Base-by-base conservation (phyloP, 1,140 invertebrate species). In the Gonioctena quinquepunctata region DNA sequence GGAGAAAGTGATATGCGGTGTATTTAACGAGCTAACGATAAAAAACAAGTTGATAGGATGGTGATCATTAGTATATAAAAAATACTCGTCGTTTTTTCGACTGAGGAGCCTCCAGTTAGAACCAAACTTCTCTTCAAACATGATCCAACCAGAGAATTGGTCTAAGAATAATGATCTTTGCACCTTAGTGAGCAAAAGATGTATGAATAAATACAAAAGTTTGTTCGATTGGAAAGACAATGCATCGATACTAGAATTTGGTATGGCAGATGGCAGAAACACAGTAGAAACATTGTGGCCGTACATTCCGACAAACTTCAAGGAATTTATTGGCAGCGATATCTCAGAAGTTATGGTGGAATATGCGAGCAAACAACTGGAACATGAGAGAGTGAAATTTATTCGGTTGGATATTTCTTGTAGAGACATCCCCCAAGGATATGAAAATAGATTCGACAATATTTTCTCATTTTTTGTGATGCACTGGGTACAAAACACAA, bases 191-290 rank as follows among this genome's bases (percentile, higher is more conserved):
- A 25, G 27, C 21, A 19, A 2, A 42, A 7, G 19, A 2, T 19
- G 19, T 21, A 33, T 62, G 60, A 5, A 25, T 22, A 19, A 62
- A 18, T 42, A 27, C 2, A 42, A 62, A 62, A 23, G 42, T 6
- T 21, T 42, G 11, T n/a, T 62, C 8, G 42, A 33, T 18, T 62
- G 60, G 60, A 62, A 62, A 42, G 21, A 21, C 27, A 18, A 62
- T 13, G 60, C 33, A 48, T 62, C 60, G 7, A 62, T 62, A 11
- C 22, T 62, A 3, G 60, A 62, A 62, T 62, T 62, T 48, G 60
- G 60, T 6, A 62, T 62, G 16, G 60, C 26, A 18, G 26, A 48
- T n/a, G 60, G 60, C 8, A 62, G 26, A 19, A 62, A 62, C 19
- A 16, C 60, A 16, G 19, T 19, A 42, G 18, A 42, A 7, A 18